Percentiles rank a stretch among this genome's conserved stretches.
phyloP scores from a whole-genome alignment of 2,113 vertebrate species.

The Platycercus adscitus region DNA sequence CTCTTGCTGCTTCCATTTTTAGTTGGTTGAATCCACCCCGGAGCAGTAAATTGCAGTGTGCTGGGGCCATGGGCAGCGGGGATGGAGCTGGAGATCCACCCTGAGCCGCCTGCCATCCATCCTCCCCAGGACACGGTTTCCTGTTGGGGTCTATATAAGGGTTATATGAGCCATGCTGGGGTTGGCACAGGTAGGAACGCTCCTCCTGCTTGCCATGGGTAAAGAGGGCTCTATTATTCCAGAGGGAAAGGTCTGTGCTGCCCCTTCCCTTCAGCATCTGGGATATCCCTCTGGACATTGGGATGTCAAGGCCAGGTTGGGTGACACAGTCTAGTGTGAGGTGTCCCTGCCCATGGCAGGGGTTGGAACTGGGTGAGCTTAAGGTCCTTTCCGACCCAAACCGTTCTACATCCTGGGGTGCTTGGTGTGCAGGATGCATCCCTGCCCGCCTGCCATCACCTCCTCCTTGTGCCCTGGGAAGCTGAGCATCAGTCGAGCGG shows the following conservation, averaged over 20 bases:
- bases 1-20: slow-evolving; percentile 46
- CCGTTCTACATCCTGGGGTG: background rate
- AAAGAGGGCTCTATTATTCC: background rate
- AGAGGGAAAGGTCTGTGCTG: background rate
- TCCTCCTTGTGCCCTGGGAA: background rate
- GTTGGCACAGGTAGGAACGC: background rate
- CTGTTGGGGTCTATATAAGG: background rate
- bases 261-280: background rate
- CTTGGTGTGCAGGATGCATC: background rate
- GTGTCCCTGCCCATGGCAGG: background rate
- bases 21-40: background rate
- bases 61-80: background rate
- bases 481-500: rapidly evolving
- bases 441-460: background rate
- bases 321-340: background rate
- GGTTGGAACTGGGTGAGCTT: background rate
- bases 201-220: background rate
- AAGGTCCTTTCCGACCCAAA: background rate
- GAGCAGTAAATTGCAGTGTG: slow-evolving; percentile 28
- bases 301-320: background rate
- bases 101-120: background rate
- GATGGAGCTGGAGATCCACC: background rate
- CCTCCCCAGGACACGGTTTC: background rate
- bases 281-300: background rate
- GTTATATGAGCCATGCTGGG: background rate